phyloP scores from a whole-genome alignment of 2,888 invertebrate species.

The Norana najaformis region DNA sequence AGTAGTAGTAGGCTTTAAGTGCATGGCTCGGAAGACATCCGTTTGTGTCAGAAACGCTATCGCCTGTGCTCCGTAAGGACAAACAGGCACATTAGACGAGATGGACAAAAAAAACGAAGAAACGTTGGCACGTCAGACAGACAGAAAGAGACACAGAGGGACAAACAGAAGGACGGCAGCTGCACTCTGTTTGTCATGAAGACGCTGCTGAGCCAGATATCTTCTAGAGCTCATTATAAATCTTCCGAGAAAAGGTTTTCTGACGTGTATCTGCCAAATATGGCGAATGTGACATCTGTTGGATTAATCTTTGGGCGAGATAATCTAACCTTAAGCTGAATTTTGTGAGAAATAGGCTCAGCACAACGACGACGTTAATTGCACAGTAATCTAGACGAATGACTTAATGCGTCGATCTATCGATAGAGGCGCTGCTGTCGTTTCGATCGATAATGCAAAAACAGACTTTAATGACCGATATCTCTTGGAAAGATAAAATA shows the following conservation, averaged over 20 bases:
- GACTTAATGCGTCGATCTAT: background rate
- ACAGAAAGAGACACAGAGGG: background rate
- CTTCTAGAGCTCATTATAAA: no score
- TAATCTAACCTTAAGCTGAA: no score
- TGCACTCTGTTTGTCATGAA: background rate
- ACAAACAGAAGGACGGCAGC: background rate
- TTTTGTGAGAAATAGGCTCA: no score
- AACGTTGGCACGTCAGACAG: background rate
- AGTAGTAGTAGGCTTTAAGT: no score
- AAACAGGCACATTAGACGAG: background rate
- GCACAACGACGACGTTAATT: background rate
- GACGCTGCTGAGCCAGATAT: background rate
- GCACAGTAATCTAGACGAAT: background rate
- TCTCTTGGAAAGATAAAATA: background rate
- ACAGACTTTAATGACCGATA: background rate
- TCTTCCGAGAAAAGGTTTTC: no score
- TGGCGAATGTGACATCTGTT: background rate
- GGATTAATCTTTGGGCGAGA: background rate
- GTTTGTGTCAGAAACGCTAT: background rate
- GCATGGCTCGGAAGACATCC: no score
- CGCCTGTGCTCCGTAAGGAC: background rate
- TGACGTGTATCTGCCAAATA: background rate
- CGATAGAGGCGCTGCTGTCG: background rate
- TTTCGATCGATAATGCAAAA: background rate
- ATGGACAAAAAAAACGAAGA: no score